phyloP scores from a whole-genome alignment of 2,888 invertebrate genomes.

The Plagodis pulveraria region DNA sequence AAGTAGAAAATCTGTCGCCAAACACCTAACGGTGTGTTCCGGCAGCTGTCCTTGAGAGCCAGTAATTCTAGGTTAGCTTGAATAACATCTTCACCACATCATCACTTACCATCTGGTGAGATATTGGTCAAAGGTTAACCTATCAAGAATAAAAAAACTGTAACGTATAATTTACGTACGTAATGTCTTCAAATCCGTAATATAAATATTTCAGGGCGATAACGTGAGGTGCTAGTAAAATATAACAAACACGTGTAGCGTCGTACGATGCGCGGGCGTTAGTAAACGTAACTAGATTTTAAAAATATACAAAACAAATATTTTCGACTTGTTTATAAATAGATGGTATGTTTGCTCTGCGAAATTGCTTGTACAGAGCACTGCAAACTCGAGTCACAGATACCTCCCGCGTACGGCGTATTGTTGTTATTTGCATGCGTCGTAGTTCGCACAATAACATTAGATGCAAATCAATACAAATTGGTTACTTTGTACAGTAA shows the following conservation, averaged over 20 bases:
- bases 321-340: constrained; percentile 30
- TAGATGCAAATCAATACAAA: neutral
- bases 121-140: too few species aligned
- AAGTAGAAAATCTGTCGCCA: too few species aligned
- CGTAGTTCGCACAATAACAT: neutral
- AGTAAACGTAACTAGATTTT: constrained; percentile 24
- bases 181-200: neutral
- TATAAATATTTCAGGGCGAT: constrained; percentile 11
- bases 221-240: constrained; percentile 14
- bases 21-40: too few species aligned
- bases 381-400: neutral
- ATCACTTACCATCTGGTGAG: too few species aligned
- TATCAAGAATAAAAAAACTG: too few species aligned
- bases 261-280: constrained; percentile 30
- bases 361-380: constrained; percentile 1
- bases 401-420: neutral
- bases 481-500: neutral
- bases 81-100: too few species aligned
- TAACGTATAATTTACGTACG: too few species aligned
- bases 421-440: neutral
- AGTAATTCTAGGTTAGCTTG: too few species aligned
- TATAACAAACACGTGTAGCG: constrained; percentile 29
- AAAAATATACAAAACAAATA: constrained; percentile 31
- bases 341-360: constrained; percentile 19
- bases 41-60: too few species aligned